A percentile compares a stretch with the other conserved stretches of the same genome.
Evolutionary conservation across 2,113 vertebrate species (phyloP).

Genomic region (Tauraco erythrolophus): DNA sequence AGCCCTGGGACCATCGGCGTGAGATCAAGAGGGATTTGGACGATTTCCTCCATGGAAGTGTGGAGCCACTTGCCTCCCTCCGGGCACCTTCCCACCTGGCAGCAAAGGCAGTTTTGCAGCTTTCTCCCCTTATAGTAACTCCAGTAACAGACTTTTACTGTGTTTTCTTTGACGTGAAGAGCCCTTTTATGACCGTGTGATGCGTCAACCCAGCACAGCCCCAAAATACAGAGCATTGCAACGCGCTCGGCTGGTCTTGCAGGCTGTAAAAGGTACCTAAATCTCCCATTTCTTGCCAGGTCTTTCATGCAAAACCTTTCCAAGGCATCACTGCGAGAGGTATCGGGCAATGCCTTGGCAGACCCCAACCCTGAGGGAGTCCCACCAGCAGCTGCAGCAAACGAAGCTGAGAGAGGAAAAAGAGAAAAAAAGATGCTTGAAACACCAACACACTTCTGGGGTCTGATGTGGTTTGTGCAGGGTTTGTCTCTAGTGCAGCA

Average conservation of each 20-base stretch:
- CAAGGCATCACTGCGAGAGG: not conserved
- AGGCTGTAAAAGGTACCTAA: not conserved
- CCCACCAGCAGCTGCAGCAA: not conserved
- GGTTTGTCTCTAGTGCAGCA: not conserved
- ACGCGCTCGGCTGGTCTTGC: not conserved
- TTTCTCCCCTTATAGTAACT: not conserved
- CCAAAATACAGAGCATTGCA: not conserved
- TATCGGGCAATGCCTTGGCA: not conserved
- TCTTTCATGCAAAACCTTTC: not conserved
- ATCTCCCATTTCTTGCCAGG: not conserved
- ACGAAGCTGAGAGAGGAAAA: not conserved
- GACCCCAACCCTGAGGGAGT: not conserved
- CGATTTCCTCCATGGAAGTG: not conserved
- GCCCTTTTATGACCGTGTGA: not conserved
- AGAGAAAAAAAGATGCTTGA: not conserved
- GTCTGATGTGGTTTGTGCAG: not conserved
- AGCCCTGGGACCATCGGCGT: not conserved
- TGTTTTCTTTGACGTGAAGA: not conserved
- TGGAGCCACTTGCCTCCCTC: not conserved
- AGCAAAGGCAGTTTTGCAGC: not conserved
- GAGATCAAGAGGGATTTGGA: not conserved
- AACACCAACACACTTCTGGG: not conserved
- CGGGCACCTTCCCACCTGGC: not conserved
- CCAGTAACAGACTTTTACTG: slow-evolving; percentile 4
- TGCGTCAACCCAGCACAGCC: not conserved